Evolutionary conservation across 2,797 vertebrate genomes (phyloP), one percentile per base, ranked within the genome.

Genomic region (Toxotes lorentzi): DNA sequence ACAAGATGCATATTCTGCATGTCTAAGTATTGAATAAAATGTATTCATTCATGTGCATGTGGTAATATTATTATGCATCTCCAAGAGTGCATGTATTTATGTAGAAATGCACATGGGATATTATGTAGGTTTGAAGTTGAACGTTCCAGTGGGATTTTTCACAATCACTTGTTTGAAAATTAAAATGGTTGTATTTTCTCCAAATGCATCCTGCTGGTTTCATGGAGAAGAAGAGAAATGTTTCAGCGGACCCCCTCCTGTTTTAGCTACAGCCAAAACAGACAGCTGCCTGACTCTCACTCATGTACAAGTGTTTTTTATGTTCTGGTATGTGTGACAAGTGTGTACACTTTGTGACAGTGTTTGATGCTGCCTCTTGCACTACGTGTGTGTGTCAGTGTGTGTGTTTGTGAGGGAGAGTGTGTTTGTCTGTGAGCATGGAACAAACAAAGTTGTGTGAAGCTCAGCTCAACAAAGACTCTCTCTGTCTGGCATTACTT

Each of bases 121-220:
- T 6, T 24, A n/a, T 41, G 23, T 32, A 51, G 60, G 58, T 83
- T 84, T 78, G 74, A 79, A 73, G 70, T 61, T 60, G 16, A 82
- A 73, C 3, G 65, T 45, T 86, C 74, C 66, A 50, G 16, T 16
- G 47, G 81, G 83, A 75, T 67, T 75, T 32, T 79, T 67, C 48
- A 58, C 70, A 88, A 80, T 61, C 60, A 78, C 76, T 72, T 85
- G 80, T 87, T 88, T 88, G 79, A 85, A 86, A 86, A 85, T 76
- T 50, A 75, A 86, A 86, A 84, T 17, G 73, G 68, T 68, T 75
- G 53, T 40, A 58, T 76, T 86, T 84, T 78, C 76, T 61, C 40
- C 12, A 60, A 86, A 76, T 65, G 65, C 74, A 75, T 30, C 73
- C 82, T 12, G 40, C 40, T 84, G 80, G 69, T 57, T 73, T 69